Base-by-base conservation (phyloP, 2,888 invertebrate genomes). In the Mythimna impura region DNA sequence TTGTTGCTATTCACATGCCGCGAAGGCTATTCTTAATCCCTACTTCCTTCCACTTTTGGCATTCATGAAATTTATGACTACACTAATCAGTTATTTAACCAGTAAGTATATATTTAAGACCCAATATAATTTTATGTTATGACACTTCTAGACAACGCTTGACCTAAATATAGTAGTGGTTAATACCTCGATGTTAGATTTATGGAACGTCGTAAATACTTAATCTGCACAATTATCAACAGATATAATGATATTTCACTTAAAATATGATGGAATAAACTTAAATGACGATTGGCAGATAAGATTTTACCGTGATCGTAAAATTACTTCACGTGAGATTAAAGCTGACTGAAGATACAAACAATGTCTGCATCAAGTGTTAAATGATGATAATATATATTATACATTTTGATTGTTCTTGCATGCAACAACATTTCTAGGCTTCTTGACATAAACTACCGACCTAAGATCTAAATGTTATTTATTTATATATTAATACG, bases 121-220 rank as follows among this genome's bases (percentile, higher is more conserved):
- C 58, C 76, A 78, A 83, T 85, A 76, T 76, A 81, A 83, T 83
- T 85, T 83, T 81, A 83, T 83, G 71, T 70, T 71, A 73, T 76
- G 77, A 63, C 68, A 76, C 70, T 83, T 69, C 60, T 65, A 63
- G 70, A 78, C 76, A 83, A 67, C 71, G 55, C 66, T 81, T 84
- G 81, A 81, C 83, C 83, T 75, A 71, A 83, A 81, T 84, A 68
- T 71, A 20, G 71, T 62, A 71, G 71, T 73, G 74, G 71, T 58
- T 58, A 73, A 70, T 77, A 72, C 71, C 50, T 76, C 62, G 64
- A 79, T 78, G 58, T 68, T 57, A 78, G 67, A 78, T 83, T 83
- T 83, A 83, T 40, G 20, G 20, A 69, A 78, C 65, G 65, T 72
- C 76, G 78, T 83, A 75, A 81, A 85, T 71, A 69, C 73, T 78